phyloP scores from a whole-genome alignment of 2,888 invertebrate species.

The Pseudococcus viburni region DNA sequence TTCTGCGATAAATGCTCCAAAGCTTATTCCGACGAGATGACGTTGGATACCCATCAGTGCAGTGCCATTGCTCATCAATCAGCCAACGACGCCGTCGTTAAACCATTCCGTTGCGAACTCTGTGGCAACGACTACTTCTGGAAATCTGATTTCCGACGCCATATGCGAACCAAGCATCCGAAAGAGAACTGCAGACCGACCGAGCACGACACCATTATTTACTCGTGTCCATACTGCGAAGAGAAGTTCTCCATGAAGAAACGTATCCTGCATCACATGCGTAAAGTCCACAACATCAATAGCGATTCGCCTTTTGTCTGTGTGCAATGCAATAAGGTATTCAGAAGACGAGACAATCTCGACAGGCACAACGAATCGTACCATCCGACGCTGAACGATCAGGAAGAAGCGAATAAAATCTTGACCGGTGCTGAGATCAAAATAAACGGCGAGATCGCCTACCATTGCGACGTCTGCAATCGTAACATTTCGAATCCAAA shows the following conservation, averaged over 20 bases:
- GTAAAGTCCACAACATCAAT: constrained; percentile 27
- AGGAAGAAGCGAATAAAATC: constrained; percentile 39
- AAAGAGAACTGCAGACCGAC: constrained; percentile 44
- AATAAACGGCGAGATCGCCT: constrained; percentile 56
- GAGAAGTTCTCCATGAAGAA: constrained; percentile 42
- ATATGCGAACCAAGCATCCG: constrained; percentile 58
- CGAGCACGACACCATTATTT: constrained; percentile 58
- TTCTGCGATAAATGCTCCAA: constrained; percentile 53
- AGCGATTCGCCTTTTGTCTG: constrained; percentile 58
- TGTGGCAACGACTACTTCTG: constrained; percentile 56
- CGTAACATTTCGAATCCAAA: constrained; percentile 52
- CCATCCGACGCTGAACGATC: constrained; percentile 48
- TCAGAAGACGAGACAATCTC: constrained; percentile 44
- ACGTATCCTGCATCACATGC: constrained; percentile 54
- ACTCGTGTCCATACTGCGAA: constrained; percentile 60
- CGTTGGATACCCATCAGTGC: not conserved
- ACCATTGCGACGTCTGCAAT: constrained; percentile 55
- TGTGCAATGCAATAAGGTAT: constrained; percentile 53
- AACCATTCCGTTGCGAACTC: constrained; percentile 33
- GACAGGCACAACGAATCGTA: constrained; percentile 41
- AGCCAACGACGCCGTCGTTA: not conserved
- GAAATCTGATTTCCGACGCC: constrained; percentile 37
- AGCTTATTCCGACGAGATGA: not conserved
- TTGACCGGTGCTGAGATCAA: constrained; percentile 41
- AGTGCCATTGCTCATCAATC: not conserved